Evolutionary conservation across 1,140 invertebrate species (phyloP).

Genomic region (Drosophila persimilis): DNA sequence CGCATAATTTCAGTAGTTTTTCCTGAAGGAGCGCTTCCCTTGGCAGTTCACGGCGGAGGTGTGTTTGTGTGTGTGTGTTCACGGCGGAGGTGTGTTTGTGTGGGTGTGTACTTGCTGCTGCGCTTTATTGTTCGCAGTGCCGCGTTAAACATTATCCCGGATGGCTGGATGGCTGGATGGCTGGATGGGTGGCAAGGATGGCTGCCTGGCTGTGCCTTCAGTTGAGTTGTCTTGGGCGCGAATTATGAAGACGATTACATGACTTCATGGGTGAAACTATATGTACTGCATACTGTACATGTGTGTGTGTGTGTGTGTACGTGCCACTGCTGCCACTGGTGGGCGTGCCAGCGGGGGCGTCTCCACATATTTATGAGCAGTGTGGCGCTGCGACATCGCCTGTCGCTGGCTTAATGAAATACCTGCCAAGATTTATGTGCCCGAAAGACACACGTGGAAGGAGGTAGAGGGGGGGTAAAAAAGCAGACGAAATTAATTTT

Average conservation of each 20-base stretch:
- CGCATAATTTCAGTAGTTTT: conserved; percentile 80
- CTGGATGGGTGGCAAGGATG: neutral
- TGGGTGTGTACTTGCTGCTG: conserved; percentile 42
- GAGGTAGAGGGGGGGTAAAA: neutral
- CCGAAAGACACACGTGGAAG: conserved; percentile 28
- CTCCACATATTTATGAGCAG: conserved; percentile 70
- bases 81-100: conserved; percentile 8
- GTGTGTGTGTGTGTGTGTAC: conserved; percentile 13
- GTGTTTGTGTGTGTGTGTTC: conserved; percentile 27
- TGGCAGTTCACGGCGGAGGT: neutral
- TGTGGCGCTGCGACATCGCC: conserved; percentile 52
- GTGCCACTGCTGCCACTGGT: neutral
- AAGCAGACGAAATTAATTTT: conserved; percentile 50
- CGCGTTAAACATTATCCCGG: conserved; percentile 74
- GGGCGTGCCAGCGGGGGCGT: conserved; percentile 35
- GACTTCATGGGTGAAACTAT: conserved; percentile 67
- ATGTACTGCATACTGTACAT: neutral
- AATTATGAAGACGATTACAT: conserved; percentile 80
- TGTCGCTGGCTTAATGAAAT: conserved; percentile 75
- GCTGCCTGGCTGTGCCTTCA: conserved; percentile 5
- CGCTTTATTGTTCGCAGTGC: conserved; percentile 74
- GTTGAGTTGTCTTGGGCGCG: conserved; percentile 64
- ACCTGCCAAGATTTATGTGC: conserved; percentile 75
- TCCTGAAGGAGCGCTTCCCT: conserved; percentile 42
- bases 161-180: conserved; percentile 36